Evolutionary conservation across 1,140 invertebrate species (phyloP).

Genomic region (Neoseiulus cucumeris): DNA sequence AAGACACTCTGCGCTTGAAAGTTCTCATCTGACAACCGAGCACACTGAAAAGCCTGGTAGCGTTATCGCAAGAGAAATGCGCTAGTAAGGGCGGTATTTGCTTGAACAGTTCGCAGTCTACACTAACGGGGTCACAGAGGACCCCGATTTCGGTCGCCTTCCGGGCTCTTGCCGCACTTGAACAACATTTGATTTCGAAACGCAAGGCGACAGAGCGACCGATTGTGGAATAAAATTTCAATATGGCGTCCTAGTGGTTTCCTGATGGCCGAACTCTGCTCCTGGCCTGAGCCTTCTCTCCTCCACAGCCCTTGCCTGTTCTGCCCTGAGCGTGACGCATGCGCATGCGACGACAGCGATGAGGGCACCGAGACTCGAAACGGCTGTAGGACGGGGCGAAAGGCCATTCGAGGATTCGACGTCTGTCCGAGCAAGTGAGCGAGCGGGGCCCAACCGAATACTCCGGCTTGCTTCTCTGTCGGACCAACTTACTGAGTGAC

Average conservation of each 20-base stretch:
- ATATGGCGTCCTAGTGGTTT: constrained; percentile 10
- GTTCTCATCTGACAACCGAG: background rate
- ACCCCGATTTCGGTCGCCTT: background rate
- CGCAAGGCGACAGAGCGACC: constrained; percentile 6
- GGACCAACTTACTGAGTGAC: background rate
- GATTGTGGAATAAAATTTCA: constrained; percentile 9
- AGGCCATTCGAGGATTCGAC: no score
- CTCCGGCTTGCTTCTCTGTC: no score
- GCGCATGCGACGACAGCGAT: no score
- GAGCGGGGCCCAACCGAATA: no score
- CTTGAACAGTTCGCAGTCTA: background rate
- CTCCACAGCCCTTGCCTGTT: no score
- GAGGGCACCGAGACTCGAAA: no score
- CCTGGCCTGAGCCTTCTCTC: no score
- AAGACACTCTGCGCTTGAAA: no score
- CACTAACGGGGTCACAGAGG: background rate
- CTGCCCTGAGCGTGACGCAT: no score
- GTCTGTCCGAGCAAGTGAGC: no score
- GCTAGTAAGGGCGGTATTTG: background rate
- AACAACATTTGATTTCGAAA: constrained; percentile 9
- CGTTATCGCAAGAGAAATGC: constrained; percentile 12
- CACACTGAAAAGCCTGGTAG: constrained; percentile 9
- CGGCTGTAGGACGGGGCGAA: no score
- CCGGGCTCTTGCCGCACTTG: background rate
- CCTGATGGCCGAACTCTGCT: no score